These are phyloP conservation scores for Maccullochella peelii DNA, from an alignment of 2,113 vertebrate species.

Conservation along the genomic window DNA sequence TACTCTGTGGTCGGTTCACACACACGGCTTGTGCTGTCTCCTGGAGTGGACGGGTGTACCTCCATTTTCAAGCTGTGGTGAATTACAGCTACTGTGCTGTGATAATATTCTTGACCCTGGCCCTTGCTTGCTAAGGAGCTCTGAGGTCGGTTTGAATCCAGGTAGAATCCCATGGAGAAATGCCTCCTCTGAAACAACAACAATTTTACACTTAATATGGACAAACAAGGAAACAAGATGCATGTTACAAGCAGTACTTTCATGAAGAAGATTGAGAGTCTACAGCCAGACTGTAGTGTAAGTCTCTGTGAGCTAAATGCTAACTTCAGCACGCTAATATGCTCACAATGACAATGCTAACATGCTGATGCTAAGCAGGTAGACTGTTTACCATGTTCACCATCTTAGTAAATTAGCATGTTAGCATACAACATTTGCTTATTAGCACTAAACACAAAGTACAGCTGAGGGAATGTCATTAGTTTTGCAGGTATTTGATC, in stretches of 20 bases:
- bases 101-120: constrained; percentile 10
- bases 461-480: not conserved
- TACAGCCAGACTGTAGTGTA: not conserved
- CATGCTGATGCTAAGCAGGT: not conserved
- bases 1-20: constrained; percentile 5
- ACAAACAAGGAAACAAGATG: not conserved
- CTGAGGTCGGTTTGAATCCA: constrained; percentile 41
- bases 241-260: not conserved
- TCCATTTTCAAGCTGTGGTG: constrained; percentile 20
- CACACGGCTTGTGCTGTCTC: constrained; percentile 28
- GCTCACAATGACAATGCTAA: not conserved
- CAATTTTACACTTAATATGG: not conserved
- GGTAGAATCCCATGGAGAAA: constrained; percentile 25
- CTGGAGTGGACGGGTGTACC: constrained; percentile 5
- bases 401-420: not conserved
- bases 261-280: not conserved
- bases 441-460: not conserved
- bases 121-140: constrained; percentile 21
- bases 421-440: not conserved
- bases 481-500: not conserved
- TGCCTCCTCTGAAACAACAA: constrained; percentile 39
- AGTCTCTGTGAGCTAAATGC: not conserved
- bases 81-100: constrained; percentile 28
- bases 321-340: not conserved
- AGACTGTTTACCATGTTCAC: not conserved